Evolutionary conservation across 2,797 vertebrate species (phyloP), one percentile per base, ranked within the genome.

Genomic region (Bradypus variegatus): DNA sequence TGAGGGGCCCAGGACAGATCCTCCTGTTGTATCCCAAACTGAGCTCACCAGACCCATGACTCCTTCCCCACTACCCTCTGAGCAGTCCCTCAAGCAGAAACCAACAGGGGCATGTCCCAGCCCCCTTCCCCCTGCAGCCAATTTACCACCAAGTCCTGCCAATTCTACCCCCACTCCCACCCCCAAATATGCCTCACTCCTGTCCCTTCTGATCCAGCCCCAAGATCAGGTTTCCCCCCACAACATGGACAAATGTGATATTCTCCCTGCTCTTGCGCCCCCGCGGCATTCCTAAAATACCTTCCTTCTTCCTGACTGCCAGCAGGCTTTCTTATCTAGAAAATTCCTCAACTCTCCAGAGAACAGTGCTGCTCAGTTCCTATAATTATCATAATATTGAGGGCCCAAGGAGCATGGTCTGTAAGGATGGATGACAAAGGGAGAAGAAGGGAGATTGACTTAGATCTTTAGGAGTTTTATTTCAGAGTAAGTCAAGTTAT

Each of bases 231-330:
- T 5, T 41, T 13, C 27, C 70, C 29, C 38, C 38, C 25, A 45
- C 27, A 2, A 19, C 14, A 3, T 0, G 8, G 29, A 18, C 11
- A 2, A 29, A n/a, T 1, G 29, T 11, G 2, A 31, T 0, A 0
- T 10, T 5, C 14, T 15, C 38, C 31, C 87, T 50, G 25, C 72
- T 38, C 73, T 36, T 70, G 18, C 8, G 48, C 50, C 72, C 18
- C 65, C 16, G 23, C 0, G 13, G 27, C 50, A 16, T n/a, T 70
- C 55, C 19, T 15, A 50, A 53, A 64, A 84, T 50, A 27, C 88
- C 55, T 38, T 14, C n/a, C 23, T 53, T 53, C 69, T 45, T 11
- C 72, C 64, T 23, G 36, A 38, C 9, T 21, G 76, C 60, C 41
- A 23, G 14, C 5, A 13, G 4, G 29, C 4, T 36, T 76, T 80